A percentile compares a stretch with the other conserved stretches of the same genome.
Conservation (phyloP, 2,888 invertebrate species). For the Rhynchonema sp. region DNA sequence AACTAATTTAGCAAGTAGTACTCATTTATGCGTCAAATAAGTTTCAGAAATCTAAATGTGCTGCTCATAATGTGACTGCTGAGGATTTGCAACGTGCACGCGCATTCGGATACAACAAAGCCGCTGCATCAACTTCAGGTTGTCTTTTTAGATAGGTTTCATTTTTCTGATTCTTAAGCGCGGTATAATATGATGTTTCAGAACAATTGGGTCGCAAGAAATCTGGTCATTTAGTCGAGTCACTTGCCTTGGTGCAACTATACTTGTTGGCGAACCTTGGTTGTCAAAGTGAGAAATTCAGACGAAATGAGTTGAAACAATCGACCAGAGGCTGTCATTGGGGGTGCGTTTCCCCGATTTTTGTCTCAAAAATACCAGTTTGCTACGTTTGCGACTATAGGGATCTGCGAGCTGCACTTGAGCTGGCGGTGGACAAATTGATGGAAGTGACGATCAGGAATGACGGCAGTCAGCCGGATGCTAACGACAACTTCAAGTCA, state of each 20-base stretch:
- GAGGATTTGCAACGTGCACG: background rate
- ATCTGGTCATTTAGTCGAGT: too few species aligned
- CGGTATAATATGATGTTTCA: too few species aligned
- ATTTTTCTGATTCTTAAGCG: too few species aligned
- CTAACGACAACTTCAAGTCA: background rate
- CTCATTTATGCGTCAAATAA: too few species aligned
- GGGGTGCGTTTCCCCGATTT: constrained; percentile 45
- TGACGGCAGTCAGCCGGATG: background rate
- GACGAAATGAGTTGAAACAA: constrained; percentile 60
- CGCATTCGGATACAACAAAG: background rate
- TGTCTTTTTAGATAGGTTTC: too few species aligned
- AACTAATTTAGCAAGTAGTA: background rate
- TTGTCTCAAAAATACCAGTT: too few species aligned
- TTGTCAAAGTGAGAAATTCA: constrained; percentile 41
- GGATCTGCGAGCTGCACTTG: constrained; percentile 74
- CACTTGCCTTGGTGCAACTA: background rate
- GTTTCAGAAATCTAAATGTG: background rate
- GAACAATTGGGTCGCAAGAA: too few species aligned
- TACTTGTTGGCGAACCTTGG: constrained; percentile 44
- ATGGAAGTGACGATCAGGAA: constrained; percentile 34
- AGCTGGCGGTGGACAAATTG: constrained; percentile 56
- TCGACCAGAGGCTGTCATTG: constrained; percentile 72
- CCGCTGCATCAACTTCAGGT: background rate
- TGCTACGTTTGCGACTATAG: too few species aligned
- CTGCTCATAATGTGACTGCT: background rate